These are phyloP conservation scores for Hemiprocne comata DNA, from an alignment of 2,113 vertebrate species.

Conservation along the genomic window DNA sequence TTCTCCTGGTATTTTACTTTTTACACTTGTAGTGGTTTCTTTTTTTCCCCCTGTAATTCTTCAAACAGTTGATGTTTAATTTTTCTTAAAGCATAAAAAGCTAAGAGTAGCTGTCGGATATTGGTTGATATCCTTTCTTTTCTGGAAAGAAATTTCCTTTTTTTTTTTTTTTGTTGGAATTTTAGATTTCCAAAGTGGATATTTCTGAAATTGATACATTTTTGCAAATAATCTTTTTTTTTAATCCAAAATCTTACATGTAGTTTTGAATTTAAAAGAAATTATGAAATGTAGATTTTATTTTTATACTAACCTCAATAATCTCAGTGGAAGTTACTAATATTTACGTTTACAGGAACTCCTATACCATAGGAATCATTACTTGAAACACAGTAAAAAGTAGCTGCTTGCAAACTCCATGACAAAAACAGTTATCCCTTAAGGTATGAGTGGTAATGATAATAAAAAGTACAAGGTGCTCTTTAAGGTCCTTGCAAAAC, in stretches of 20 bases:
- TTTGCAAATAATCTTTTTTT: no score
- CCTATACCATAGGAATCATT: not conserved
- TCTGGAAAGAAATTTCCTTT: not conserved
- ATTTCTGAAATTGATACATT: not conserved
- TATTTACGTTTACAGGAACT: not conserved
- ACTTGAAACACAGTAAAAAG: not conserved
- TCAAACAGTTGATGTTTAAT: not conserved
- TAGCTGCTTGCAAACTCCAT: not conserved
- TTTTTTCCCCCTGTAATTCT: not conserved
- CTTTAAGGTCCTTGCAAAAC: not conserved
- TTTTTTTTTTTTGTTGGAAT: not conserved
- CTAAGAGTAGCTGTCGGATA: not conserved
- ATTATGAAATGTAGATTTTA: accelerated
- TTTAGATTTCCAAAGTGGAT: not conserved
- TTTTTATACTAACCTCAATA: not conserved
- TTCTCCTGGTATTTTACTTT: not conserved
- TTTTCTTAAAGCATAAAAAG: not conserved
- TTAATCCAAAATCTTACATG: not conserved
- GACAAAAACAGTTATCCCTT: not conserved
- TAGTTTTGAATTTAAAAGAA: not conserved
- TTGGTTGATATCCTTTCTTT: not conserved
- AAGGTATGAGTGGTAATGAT: not conserved
- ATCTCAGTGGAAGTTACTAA: not conserved
- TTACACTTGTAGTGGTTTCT: not conserved
- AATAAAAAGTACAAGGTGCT: not conserved